These are phyloP conservation scores for Lycodopsis pacificus DNA, from an alignment of 2,797 vertebrate genomes.

Conservation along the genomic window DNA sequence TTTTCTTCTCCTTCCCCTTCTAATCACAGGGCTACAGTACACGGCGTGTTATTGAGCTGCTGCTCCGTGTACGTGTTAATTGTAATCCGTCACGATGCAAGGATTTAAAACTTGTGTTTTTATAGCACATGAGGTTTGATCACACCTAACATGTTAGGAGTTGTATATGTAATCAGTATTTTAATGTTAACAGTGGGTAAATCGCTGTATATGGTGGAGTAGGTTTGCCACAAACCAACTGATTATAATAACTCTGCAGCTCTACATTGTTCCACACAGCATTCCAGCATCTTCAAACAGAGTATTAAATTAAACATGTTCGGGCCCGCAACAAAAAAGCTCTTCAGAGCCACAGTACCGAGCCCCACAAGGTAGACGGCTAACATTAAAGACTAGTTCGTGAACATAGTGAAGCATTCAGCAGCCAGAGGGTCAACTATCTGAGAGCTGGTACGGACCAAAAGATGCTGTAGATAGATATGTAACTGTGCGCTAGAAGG, in stretches of 20 bases:
- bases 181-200: neutral
- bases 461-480: neutral
- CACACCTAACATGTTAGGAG: neutral
- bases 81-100: neutral
- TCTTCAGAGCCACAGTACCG: neutral
- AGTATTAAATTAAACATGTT: neutral
- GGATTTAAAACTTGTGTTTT: neutral
- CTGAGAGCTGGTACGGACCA: neutral
- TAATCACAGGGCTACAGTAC: neutral
- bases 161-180: neutral
- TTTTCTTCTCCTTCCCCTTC: conserved; percentile 5
- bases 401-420: neutral
- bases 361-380: neutral
- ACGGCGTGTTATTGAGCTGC: neutral
- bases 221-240: neutral
- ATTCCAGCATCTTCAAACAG: neutral
- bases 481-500: neutral
- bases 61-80: conserved; percentile 6
- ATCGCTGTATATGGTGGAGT: neutral
- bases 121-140: conserved; percentile 5
- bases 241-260: neutral
- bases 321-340: neutral
- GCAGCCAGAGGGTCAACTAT: neutral
- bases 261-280: neutral
- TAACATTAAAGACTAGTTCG: neutral